Conservation (phyloP, 2,797 vertebrate genomes). For the Anguilla megastoma region DNA sequence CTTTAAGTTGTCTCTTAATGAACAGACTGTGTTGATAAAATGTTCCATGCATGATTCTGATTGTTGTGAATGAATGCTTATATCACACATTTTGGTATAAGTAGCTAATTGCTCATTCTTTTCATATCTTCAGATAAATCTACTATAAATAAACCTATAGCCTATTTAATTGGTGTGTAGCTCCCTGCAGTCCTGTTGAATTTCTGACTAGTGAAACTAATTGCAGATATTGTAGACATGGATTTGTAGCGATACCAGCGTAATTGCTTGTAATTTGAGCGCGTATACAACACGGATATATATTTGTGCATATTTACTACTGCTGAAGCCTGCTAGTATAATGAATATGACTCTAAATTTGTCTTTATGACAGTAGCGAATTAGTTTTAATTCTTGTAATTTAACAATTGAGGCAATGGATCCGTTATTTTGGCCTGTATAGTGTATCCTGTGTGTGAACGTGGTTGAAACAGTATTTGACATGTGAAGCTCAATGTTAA, state of each 20-base stretch:
- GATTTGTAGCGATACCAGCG: neutral
- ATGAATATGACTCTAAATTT: neutral
- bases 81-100: neutral
- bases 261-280: neutral
- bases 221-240: neutral
- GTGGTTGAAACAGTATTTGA: neutral
- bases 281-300: neutral
- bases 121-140: neutral
- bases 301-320: neutral
- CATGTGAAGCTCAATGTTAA: neutral
- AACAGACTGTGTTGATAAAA: neutral
- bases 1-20: neutral
- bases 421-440: conserved; percentile 4
- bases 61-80: neutral
- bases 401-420: neutral
- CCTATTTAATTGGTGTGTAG: neutral
- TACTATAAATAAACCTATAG: neutral
- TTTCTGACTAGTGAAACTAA: neutral
- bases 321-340: neutral
- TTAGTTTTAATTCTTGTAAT: neutral
- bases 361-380: neutral
- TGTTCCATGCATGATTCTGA: neutral
- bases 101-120: neutral
- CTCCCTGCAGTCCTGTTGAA: neutral
- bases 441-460: conserved; percentile 11